Base-by-base conservation (phyloP, 1,140 invertebrate genomes). In the Cecropterus lyciades region DNA sequence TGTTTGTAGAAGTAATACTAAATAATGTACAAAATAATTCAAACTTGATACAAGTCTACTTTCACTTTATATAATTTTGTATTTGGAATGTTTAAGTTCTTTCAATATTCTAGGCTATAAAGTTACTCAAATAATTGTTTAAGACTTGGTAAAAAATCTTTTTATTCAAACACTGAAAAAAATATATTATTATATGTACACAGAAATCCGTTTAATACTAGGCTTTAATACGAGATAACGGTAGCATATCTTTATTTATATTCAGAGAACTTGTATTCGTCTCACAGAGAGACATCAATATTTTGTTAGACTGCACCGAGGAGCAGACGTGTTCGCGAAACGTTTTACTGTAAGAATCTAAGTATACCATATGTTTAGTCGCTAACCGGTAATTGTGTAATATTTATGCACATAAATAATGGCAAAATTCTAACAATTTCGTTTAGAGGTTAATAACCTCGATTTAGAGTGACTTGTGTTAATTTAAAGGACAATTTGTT, bases 311-410 rank as follows among this genome's bases (percentile, higher is more conserved):
- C 24, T 15, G 27, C 45, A 42, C 24, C 10, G 10, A 56, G 46
- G 40, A 33, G 57, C 62, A 51, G 67, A 55, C 73, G 69, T 43
- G 69, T 67, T n/a, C 48, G 60, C 65, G 56, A 53, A 49, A 56
- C 16, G 24, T 46, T 60, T 40, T n/a, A n/a, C 16, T 7, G 0
- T 17, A 13, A 20, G 1, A 45, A 49, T 49, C 45, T 9, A 24
- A 33, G 9, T 30, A 20, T 16, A 11, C 0, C 15, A n/a, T 17
- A 20, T 3, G 6, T 42, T 56, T 17, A n/a, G n/a, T n/a, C 3
- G 14, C 6, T 37, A n/a, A n/a, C 20, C 7, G 11, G 8, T 48
- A 42, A 40, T 48, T n/a, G 24, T 43, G 15, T 60, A 48, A n/a
- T 33, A 33, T 8, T 33, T 33, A 33, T 45, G 5, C 14, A 45